phyloP scores from a whole-genome alignment of 1,140 invertebrate species.

The Drosophila watanabei region DNA sequence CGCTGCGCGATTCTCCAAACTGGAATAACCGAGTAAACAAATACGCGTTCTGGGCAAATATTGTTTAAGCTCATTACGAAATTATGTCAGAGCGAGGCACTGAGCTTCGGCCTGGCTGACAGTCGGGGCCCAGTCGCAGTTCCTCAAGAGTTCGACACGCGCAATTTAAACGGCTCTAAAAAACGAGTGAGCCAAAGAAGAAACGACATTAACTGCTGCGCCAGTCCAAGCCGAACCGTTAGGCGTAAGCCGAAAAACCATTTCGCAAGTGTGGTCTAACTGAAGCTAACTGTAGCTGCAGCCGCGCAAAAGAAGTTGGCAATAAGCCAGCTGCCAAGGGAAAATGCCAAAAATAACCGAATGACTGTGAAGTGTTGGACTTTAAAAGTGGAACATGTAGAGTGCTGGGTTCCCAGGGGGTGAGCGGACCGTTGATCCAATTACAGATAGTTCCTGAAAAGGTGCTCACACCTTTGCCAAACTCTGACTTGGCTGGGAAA shows the following conservation, averaged over 20 bases:
- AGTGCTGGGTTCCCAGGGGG: conserved; percentile 33
- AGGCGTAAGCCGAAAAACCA: conserved; percentile 50
- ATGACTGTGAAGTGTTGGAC: conserved; percentile 10
- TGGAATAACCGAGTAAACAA: conserved; percentile 52
- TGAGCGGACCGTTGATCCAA: conserved; percentile 20
- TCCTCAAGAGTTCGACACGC: conserved; percentile 43
- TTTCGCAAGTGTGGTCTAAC: conserved; percentile 52
- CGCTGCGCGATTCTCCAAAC: conserved; percentile 19
- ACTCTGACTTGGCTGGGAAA: conserved; percentile 3
- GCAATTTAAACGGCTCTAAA: conserved; percentile 51
- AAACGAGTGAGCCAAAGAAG: conserved; percentile 39
- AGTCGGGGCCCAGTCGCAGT: conserved; percentile 8
- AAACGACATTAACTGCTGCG: conserved; percentile 63
- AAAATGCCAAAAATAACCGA: conserved; percentile 40
- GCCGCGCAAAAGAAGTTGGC: conserved; percentile 27
- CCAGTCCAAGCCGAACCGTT: conserved; percentile 56
- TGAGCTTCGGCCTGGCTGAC: conserved; percentile 10
- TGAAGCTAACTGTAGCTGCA: conserved; percentile 55
- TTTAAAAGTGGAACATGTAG: conserved; percentile 31
- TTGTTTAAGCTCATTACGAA: conserved; percentile 45
- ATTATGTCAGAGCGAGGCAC: conserved; percentile 39
- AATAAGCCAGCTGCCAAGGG: conserved; percentile 44
- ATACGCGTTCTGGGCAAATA: conserved; percentile 40
- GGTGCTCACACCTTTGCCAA: background rate
- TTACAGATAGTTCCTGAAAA: conserved; percentile 15